Evolutionary conservation across 2,888 invertebrate species (phyloP).

Genomic region (Cylloceria caligata): DNA sequence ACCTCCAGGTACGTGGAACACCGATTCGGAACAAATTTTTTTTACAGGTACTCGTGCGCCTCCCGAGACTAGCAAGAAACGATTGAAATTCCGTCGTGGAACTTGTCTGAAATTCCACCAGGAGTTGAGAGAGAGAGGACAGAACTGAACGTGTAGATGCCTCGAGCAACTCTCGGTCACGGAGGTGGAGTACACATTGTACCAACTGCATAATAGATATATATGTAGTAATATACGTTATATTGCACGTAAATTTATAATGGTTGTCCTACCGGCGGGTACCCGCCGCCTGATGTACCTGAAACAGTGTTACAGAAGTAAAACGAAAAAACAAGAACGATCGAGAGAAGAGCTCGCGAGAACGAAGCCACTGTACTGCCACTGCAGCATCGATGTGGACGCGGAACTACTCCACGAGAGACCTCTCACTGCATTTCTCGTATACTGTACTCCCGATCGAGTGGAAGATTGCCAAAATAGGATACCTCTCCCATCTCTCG

Average conservation of each 20-base stretch:
- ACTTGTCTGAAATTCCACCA: conserved; percentile 20
- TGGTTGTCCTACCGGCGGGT: not conserved
- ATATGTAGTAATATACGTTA: not conserved
- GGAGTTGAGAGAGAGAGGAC: not conserved
- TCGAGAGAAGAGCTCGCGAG: conserved; percentile 5
- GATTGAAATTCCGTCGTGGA: conserved; percentile 30
- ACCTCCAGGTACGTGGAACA: too few species aligned
- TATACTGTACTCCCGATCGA: conserved; percentile 55
- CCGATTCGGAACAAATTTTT: too few species aligned
- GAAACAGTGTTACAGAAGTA: conserved; percentile 33
- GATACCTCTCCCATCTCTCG: conserved; percentile 68
- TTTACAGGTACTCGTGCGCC: too few species aligned
- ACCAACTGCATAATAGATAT: not conserved
- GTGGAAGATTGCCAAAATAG: conserved; percentile 79
- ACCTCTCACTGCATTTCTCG: conserved; percentile 6
- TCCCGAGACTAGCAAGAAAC: conserved; percentile 13
- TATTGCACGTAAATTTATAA: not conserved
- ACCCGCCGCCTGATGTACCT: conserved; percentile 9
- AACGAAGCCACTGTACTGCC: not conserved
- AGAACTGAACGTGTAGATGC: not conserved
- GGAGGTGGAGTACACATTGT: not conserved
- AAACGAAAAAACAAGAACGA: conserved; percentile 28
- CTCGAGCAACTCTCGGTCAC: conserved; percentile 9
- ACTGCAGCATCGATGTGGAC: not conserved
- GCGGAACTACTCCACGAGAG: not conserved